Base-by-base conservation (phyloP, 1,140 invertebrate species). In the Zaprionus davidi region DNA sequence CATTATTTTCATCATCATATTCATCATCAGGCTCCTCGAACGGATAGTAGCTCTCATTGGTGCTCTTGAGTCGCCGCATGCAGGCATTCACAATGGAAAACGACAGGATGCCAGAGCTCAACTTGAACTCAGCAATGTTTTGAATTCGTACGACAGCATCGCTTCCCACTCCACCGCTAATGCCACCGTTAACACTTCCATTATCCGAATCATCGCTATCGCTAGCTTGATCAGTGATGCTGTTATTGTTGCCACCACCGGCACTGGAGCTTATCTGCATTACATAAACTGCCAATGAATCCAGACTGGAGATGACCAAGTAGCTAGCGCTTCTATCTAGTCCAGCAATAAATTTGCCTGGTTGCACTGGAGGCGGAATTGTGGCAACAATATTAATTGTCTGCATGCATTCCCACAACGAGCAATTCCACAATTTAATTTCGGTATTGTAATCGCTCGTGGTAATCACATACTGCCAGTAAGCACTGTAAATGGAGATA, bases 401-500 rank as follows among this genome's bases (percentile, higher is more conserved):
- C 93, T 99, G 98, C 17, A 99, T 93, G 90, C 98, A 99, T 34
- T 94, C 95, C 98, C 98, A 99, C 0, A 97, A 94, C 88, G 98
- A 96, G 92, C 98, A 99, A 9, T 97, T 97, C 98, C 98, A 99
- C 24, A 99, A 93, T 93, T 98, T 99, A 15, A 99, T 93, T 87
- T 98, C 97, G 0, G 96, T 96, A 93, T 99, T 99, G 87, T 98
- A 95, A 73, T 97, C 95, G 11, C 97, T 96, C 1, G 97, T 97
- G 2, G 98, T 99, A 17, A 99, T 94, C 5, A 97, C 97, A 94
- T 96, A 98, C 91, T 98, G 98, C 98, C 98, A 99, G 93, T 92
- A 92, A 5, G 91, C 69, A 24, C 86, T 90, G 58, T 22, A 53
- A 36, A 49, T 22, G 0, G 13, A 31, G 2, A 20, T 24, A 38